A percentile compares a stretch with the other conserved stretches of the same genome.
These are phyloP conservation scores for Smutsia temminckii DNA, from an alignment of 2,797 vertebrate genomes.

Conservation along the genomic window DNA sequence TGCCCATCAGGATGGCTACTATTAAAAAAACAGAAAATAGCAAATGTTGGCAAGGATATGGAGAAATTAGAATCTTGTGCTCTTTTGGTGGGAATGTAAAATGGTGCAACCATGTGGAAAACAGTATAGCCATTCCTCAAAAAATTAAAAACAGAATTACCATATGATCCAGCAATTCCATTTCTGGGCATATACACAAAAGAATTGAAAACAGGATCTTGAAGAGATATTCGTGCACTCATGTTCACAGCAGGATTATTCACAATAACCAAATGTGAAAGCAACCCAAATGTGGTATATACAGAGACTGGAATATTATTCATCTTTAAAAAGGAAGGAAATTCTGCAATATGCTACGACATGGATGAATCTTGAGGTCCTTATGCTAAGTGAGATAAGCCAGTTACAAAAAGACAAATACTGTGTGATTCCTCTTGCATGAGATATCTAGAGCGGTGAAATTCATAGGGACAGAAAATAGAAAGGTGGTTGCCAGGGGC, in stretches of 20 bases:
- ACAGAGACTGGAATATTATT: background rate
- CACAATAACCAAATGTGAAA: background rate
- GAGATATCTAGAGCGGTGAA: background rate
- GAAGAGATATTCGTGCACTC: background rate
- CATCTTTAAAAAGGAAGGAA: background rate
- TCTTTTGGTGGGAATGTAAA: background rate
- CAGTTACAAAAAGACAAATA: background rate
- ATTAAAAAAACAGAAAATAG: background rate
- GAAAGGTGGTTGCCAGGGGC: background rate
- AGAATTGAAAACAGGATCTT: background rate
- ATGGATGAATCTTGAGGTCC: background rate
- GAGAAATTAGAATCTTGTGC: background rate
- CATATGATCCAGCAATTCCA: constrained; percentile 15
- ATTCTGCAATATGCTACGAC: background rate
- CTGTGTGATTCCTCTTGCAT: background rate
- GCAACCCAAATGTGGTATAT: background rate
- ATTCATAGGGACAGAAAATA: background rate
- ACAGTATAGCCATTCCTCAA: background rate
- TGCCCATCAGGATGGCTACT: background rate
- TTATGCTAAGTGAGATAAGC: background rate
- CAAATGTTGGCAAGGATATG: background rate
- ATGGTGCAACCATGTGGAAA: background rate
- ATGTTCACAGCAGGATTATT: background rate
- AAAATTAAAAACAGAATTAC: constrained; percentile 7
- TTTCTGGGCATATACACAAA: background rate